These are phyloP conservation scores for Choloepus hoffmanni DNA, from an alignment of 2,113 vertebrate genomes.

Conservation along the genomic window DNA sequence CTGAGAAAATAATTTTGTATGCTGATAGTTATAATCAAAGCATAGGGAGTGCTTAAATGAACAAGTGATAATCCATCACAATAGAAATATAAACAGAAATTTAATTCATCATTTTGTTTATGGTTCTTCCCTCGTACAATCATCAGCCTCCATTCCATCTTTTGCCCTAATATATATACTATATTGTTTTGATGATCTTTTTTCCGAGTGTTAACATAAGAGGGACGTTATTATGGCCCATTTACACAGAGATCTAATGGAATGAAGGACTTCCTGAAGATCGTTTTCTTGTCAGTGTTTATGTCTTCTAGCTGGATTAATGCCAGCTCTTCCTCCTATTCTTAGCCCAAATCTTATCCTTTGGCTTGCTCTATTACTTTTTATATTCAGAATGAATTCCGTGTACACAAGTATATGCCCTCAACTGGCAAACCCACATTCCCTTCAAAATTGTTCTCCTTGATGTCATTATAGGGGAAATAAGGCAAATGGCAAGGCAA, in stretches of 20 bases:
- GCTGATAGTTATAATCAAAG: neutral
- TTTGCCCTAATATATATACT: neutral
- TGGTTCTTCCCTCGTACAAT: neutral
- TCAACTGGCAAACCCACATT: neutral
- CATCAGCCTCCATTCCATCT: neutral
- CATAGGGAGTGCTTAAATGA: neutral
- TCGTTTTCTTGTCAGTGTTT: neutral
- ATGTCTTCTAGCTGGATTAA: neutral
- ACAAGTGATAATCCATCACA: neutral
- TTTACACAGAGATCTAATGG: neutral
- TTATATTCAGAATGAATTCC: neutral
- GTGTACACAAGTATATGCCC: neutral
- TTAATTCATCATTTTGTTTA: neutral
- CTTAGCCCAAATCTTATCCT: neutral
- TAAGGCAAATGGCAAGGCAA: neutral
- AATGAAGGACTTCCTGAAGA: neutral
- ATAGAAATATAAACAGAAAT: neutral
- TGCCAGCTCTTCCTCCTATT: neutral
- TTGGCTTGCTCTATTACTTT: neutral
- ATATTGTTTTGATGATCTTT: neutral
- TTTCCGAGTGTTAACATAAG: neutral
- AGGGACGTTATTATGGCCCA: neutral
- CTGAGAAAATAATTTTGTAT: neutral
- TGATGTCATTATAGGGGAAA: neutral
- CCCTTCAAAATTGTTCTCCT: neutral